Evolutionary conservation across 2,888 invertebrate species (phyloP).

Genomic region (Caenorhabditis drosophilae): DNA sequence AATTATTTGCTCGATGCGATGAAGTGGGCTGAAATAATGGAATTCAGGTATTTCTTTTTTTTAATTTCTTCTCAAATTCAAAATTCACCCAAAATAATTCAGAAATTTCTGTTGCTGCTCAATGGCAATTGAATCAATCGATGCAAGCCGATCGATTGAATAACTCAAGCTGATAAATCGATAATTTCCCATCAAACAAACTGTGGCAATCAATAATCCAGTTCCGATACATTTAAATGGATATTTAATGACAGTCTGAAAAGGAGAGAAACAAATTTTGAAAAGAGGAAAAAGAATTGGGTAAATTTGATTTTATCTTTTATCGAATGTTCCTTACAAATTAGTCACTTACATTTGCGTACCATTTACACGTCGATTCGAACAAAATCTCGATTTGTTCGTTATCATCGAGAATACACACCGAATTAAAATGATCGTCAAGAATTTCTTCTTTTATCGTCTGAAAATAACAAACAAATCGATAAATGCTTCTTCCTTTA

Average conservation of each 20-base stretch:
- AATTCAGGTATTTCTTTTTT: no score
- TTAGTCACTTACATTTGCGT: no score
- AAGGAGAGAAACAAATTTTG: background rate
- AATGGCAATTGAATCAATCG: slow-evolving; percentile 12
- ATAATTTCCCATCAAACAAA: slow-evolving; percentile 11
- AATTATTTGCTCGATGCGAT: slow-evolving; percentile 21
- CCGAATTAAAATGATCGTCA: no score
- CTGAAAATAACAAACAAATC: no score
- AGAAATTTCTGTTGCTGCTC: slow-evolving; percentile 9
- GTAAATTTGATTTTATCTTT: background rate
- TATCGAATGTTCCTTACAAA: background rate
- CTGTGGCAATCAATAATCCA: slow-evolving; percentile 8
- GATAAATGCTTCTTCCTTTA: no score
- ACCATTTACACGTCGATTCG: no score
- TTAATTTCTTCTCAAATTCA: no score
- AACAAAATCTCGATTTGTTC: background rate
- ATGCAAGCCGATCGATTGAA: slow-evolving; percentile 21
- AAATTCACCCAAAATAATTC: slow-evolving; percentile 19
- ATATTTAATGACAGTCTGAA: slow-evolving; percentile 13
- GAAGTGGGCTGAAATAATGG: no score
- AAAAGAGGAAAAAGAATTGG: background rate
- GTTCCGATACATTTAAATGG: slow-evolving; percentile 10
- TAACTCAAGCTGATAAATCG: slow-evolving; percentile 17
- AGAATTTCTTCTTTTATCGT: no score
- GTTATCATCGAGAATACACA: background rate